Evolutionary conservation across 2,888 invertebrate genomes (phyloP).

Genomic region (Meiosimyza decipiens): DNA sequence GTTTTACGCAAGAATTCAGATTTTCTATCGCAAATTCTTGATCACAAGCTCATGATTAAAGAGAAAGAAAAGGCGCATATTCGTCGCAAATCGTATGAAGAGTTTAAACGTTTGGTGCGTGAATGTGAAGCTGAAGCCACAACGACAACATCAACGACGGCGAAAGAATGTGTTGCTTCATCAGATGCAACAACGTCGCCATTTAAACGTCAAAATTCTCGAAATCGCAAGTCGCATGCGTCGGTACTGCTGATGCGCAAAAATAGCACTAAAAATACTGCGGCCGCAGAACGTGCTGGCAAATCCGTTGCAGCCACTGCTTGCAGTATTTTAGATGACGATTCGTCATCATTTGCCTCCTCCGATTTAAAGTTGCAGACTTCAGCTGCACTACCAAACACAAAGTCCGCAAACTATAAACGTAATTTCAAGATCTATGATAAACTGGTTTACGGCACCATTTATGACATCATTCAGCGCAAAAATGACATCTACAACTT

Average conservation of each 20-base stretch:
- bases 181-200: constrained; percentile 44
- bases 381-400: constrained; percentile 11
- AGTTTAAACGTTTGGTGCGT: constrained; percentile 65
- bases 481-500: constrained; percentile 65
- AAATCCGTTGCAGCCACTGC: no score
- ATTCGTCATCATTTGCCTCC: background rate
- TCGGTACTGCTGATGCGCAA: constrained; percentile 56
- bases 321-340: background rate
- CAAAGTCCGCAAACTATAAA: constrained; percentile 51
- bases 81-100: constrained; percentile 67
- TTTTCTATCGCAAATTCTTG: constrained; percentile 65
- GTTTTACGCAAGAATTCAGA: constrained; percentile 64
- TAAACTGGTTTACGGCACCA: constrained; percentile 66
- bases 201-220: constrained; percentile 63
- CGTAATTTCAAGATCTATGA: constrained; percentile 66
- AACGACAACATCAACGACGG: constrained; percentile 4
- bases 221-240: constrained; percentile 61
- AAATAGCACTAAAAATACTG: constrained; percentile 50
- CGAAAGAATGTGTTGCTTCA: constrained; percentile 2
- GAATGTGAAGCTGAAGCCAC: constrained; percentile 57
- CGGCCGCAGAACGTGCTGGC: background rate
- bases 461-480: constrained; percentile 67
- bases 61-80: constrained; percentile 63
- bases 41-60: constrained; percentile 58
- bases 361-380: constrained; percentile 14